Conservation (phyloP, 2,888 invertebrate species). For the Horisme vitalbata region DNA sequence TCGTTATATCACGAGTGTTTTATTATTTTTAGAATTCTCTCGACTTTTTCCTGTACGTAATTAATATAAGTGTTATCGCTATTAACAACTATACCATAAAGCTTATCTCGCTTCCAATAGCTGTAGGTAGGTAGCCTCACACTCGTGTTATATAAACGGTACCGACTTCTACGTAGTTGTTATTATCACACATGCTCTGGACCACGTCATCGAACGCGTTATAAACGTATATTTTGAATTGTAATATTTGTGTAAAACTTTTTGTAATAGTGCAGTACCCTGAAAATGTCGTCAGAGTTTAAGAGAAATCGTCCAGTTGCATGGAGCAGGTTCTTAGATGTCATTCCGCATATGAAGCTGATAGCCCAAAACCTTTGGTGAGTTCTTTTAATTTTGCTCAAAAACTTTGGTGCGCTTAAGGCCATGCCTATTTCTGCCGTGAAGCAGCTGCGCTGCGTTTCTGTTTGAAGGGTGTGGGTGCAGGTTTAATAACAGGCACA, state of each 20-base stretch:
- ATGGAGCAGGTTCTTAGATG: background rate
- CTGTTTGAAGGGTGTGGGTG: too few relatives aligned
- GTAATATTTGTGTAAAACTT: too few relatives aligned
- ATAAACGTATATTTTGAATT: too few relatives aligned
- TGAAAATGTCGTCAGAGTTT: slow-evolving; percentile 1
- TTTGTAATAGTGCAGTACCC: background rate
- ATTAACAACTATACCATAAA: background rate
- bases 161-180: background rate
- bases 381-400: background rate
- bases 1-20: background rate
- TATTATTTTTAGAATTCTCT: background rate
- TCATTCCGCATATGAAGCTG: slow-evolving; percentile 2
- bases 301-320: background rate
- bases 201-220: background rate
- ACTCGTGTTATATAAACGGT: slow-evolving; percentile 5
- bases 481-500: too few relatives aligned
- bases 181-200: background rate
- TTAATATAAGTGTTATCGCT: slow-evolving; percentile 12
- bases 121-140: background rate
- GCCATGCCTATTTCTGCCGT: too few relatives aligned
- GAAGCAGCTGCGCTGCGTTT: too few relatives aligned
- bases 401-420: background rate
- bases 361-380: slow-evolving; percentile 1
- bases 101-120: slow-evolving; percentile 6
- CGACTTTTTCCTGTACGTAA: slow-evolving; percentile 12